Evolutionary conservation across 2,113 vertebrate genomes (phyloP).

Genomic region (Zeus faber): DNA sequence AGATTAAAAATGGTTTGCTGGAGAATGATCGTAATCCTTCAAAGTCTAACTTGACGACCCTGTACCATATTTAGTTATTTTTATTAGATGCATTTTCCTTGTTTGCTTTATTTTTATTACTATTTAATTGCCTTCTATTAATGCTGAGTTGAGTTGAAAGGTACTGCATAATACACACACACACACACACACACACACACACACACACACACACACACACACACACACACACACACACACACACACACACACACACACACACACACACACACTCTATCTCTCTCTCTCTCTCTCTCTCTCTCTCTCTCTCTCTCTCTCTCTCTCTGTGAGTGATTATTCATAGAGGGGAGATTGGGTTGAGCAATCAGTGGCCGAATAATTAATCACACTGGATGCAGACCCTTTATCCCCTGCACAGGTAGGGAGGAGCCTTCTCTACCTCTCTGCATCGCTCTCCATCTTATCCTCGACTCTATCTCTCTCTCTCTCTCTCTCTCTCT

Average conservation of each 20-base stretch:
- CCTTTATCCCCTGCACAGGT: conserved; percentile 69
- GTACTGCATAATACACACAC: no score
- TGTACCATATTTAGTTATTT: no score
- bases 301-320: conserved; percentile 5
- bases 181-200: neutral
- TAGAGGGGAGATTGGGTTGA: conserved; percentile 54
- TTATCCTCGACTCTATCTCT: neutral
- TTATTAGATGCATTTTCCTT: no score
- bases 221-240: neutral
- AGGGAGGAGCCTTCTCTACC: conserved; percentile 21
- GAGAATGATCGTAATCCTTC: neutral
- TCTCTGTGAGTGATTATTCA: conserved; percentile 62
- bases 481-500: neutral
- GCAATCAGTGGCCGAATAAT: conserved; percentile 65
- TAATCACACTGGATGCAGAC: conserved; percentile 65
- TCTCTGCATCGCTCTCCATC: neutral
- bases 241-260: conserved; percentile 14
- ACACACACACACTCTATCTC: neutral
- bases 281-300: conserved; percentile 10
- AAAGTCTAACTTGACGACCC: neutral
- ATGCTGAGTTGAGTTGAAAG: no score
- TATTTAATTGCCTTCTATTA: no score
- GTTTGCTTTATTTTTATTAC: no score
- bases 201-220: neutral
- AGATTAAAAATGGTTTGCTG: no score